These are phyloP conservation scores for Pseudorasbora parva DNA, from an alignment of 2,113 vertebrate genomes.

Conservation along the genomic window DNA sequence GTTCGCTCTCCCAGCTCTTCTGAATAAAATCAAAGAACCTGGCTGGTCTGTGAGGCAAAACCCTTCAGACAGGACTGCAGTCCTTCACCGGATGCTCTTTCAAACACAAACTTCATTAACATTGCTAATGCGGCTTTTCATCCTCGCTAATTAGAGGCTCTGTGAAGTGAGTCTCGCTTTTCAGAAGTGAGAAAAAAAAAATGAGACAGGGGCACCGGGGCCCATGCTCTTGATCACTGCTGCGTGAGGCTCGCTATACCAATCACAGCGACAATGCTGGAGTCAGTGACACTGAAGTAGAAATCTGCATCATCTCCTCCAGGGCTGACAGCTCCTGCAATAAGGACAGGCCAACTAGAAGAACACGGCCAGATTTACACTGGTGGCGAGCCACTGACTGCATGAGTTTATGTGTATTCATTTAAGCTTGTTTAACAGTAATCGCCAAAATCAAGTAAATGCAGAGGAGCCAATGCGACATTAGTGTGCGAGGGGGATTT, in stretches of 20 bases:
- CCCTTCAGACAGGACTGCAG: slow-evolving; percentile 33
- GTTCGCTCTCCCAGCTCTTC: slow-evolving; percentile 7
- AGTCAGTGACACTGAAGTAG: background rate
- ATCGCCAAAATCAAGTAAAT: background rate
- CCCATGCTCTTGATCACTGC: slow-evolving; percentile 41
- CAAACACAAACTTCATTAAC: slow-evolving; percentile 60
- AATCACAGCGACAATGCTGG: background rate
- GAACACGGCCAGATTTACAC: background rate
- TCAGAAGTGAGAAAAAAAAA: slow-evolving; percentile 47
- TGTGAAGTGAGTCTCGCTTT: slow-evolving; percentile 57
- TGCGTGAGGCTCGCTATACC: background rate
- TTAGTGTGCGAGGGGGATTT: background rate
- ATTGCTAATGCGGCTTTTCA: slow-evolving; percentile 65
- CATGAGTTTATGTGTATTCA: background rate
- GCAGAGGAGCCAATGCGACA: background rate
- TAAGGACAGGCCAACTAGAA: background rate
- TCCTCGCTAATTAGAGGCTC: slow-evolving; percentile 59
- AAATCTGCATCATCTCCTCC: slow-evolving; percentile 19
- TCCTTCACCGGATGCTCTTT: slow-evolving; percentile 43
- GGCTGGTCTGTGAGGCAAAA: slow-evolving; percentile 23
- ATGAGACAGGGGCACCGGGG: slow-evolving; percentile 42
- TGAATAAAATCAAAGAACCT: slow-evolving; percentile 24
- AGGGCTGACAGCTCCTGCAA: background rate
- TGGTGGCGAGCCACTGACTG: background rate
- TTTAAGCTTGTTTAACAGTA: slow-evolving; percentile 11